A percentile compares a stretch with the other conserved stretches of the same genome.
These are phyloP conservation scores for Hemicentrotus pulcherrimus DNA, from an alignment of 35 echinoderm and acorn worm genomes.

Conservation along the genomic window DNA sequence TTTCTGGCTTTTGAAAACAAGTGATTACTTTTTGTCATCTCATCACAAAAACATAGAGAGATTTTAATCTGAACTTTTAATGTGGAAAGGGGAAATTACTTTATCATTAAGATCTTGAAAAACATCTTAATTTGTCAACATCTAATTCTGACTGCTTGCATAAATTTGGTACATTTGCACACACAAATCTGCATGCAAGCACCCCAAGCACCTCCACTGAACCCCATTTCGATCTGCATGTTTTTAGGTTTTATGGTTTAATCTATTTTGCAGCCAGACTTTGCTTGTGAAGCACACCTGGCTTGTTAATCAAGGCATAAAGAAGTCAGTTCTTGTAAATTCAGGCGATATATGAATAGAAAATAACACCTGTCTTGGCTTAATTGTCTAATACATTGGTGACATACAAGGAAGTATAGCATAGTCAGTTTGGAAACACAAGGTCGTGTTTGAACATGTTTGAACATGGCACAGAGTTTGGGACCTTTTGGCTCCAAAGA, in stretches of 20 bases:
- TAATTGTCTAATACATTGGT: not conserved
- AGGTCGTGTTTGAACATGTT: too few species aligned
- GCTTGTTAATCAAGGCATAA: not conserved
- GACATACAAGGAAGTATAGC: not conserved
- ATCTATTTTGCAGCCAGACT: not conserved
- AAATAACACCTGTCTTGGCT: not conserved
- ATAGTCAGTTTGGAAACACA: not conserved
- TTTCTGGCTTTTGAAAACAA: too few species aligned
- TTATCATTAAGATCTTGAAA: too few species aligned
- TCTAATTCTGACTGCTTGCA: not conserved
- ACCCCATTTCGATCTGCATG: not conserved
- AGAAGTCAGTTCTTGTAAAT: not conserved
- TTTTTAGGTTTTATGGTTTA: not conserved
- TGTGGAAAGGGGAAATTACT: too few species aligned
- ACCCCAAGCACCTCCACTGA: not conserved
- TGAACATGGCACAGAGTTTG: too few species aligned
- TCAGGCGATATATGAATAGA: not conserved
- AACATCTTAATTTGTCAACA: too few species aligned
- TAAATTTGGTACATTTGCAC: not conserved
- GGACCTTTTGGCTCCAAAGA: too few species aligned
- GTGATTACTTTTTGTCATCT: too few species aligned
- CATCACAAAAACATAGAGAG: too few species aligned
- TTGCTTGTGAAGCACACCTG: not conserved
- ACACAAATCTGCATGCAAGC: not conserved
- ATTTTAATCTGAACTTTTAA: too few species aligned